Percentiles rank a stretch among this genome's conserved stretches.
Evolutionary conservation across 1,140 invertebrate species (phyloP).

Genomic region (Saccostrea glomerata): DNA sequence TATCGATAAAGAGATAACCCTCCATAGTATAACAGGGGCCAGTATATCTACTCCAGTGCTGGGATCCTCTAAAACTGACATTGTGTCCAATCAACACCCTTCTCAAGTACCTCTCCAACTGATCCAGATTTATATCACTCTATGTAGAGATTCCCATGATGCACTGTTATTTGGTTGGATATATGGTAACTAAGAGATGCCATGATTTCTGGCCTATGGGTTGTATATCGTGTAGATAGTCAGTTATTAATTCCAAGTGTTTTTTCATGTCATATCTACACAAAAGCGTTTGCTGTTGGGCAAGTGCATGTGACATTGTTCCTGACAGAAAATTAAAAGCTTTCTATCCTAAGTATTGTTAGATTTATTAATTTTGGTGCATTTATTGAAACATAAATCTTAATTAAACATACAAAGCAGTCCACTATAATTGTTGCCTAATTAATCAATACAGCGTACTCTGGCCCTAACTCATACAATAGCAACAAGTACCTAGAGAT

Average conservation of each 20-base stretch:
- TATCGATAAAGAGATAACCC: slow-evolving; percentile 16
- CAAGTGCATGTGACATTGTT: not conserved
- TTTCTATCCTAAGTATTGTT: no score
- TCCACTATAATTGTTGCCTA: no score
- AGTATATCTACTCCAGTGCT: not conserved
- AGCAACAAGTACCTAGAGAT: no score
- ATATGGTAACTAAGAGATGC: slow-evolving; percentile 9
- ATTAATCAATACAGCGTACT: no score
- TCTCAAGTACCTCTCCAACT: slow-evolving; percentile 8
- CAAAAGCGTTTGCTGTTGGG: not conserved
- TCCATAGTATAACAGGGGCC: not conserved
- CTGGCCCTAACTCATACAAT: no score
- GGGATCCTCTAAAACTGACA: not conserved
- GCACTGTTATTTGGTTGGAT: not conserved
- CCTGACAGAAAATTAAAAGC: no score
- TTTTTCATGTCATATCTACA: slow-evolving; percentile 8
- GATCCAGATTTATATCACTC: slow-evolving; percentile 15
- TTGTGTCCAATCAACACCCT: not conserved
- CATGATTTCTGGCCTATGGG: not conserved
- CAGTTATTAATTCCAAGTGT: slow-evolving; percentile 6
- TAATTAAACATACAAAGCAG: no score
- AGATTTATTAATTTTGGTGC: no score
- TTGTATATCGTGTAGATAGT: not conserved
- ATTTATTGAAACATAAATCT: no score
- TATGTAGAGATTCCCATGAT: not conserved